A percentile compares a stretch with the other conserved stretches of the same genome.
phyloP scores from a whole-genome alignment of 2,888 invertebrate genomes.

The Troilus luridus region DNA sequence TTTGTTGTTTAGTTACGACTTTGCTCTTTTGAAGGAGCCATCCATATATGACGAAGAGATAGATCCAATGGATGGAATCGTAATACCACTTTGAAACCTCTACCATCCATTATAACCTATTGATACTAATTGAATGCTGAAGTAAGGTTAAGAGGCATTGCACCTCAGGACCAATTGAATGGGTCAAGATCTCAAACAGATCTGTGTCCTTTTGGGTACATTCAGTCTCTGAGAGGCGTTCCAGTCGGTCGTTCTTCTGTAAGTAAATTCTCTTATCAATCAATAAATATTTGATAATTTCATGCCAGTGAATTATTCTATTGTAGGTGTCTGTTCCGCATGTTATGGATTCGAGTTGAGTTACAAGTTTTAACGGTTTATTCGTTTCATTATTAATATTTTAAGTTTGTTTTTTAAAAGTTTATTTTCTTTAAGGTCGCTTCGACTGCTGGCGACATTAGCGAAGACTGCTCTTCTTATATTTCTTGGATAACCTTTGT shows the following conservation, averaged over 20 bases:
- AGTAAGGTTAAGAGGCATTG: constrained; percentile 13
- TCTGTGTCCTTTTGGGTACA: constrained; percentile 8
- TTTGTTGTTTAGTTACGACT: too few relatives aligned
- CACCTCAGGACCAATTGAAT: not conserved
- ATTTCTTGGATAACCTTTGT: too few relatives aligned
- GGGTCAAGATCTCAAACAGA: constrained; percentile 17
- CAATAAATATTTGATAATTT: not conserved
- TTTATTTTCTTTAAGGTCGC: too few relatives aligned
- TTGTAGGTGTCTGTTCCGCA: not conserved
- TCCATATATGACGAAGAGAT: not conserved
- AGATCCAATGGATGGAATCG: not conserved
- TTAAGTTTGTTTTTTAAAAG: too few relatives aligned
- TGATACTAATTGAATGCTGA: constrained; percentile 20
- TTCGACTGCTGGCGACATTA: too few relatives aligned
- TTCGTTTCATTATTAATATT: too few relatives aligned
- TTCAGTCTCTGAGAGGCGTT: not conserved
- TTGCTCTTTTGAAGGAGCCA: too few relatives aligned
- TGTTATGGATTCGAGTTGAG: too few relatives aligned
- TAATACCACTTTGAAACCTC: not conserved
- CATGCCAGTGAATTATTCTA: not conserved
- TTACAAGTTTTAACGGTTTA: too few relatives aligned
- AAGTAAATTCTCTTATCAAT: not conserved
- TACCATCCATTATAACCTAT: not conserved
- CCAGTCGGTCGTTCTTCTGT: not conserved
- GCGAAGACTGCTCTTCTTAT: too few relatives aligned